Conservation (phyloP, 2,797 vertebrate genomes). For the Phylloscopus collybita region DNA sequence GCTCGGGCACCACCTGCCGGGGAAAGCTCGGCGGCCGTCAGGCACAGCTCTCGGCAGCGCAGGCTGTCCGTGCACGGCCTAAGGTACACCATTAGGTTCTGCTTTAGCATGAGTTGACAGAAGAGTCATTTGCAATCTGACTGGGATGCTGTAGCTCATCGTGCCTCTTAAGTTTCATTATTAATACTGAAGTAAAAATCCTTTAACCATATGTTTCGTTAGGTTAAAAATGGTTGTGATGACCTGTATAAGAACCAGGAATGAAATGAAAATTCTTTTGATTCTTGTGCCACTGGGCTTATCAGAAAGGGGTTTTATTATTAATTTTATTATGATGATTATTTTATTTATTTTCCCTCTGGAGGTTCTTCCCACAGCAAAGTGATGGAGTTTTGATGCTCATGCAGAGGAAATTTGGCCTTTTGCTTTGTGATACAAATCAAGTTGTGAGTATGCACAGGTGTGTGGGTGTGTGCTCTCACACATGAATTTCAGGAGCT, state of each 20-base stretch:
- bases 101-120: neutral
- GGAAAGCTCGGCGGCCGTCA: constrained; percentile 16
- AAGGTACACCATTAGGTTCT: fast-evolving
- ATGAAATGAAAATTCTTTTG: neutral
- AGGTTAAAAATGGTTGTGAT: neutral
- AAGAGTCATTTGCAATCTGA: neutral
- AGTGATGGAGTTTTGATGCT: neutral
- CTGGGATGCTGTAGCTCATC: neutral
- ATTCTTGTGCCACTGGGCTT: neutral
- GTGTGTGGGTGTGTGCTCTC: neutral
- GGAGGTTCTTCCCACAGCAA: neutral
- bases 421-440: neutral
- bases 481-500: neutral
- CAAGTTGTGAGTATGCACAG: neutral
- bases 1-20: constrained; percentile 75
- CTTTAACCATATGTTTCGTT: neutral
- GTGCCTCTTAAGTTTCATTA: neutral
- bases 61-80: fast-evolving
- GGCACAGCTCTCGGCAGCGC: neutral
- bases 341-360: neutral
- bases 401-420: neutral
- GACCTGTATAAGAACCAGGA: neutral
- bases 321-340: neutral
- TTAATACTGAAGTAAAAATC: neutral
- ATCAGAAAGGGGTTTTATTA: neutral